phyloP scores from a whole-genome alignment of 2,113 vertebrate species.

The Platycercus adscitus region DNA sequence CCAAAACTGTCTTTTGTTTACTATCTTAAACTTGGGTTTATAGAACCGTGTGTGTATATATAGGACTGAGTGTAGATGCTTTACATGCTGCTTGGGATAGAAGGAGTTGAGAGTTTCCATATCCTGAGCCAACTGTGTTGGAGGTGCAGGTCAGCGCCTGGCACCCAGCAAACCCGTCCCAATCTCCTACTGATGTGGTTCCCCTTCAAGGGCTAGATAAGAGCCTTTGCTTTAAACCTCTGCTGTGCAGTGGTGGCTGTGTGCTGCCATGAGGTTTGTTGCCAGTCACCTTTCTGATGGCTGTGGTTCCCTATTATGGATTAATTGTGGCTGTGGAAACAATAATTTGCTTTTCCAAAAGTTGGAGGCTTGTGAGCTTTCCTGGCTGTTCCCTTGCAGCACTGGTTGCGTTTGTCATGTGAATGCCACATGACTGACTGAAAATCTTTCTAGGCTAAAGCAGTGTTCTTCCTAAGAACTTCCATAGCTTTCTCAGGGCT shows the following conservation, averaged over 20 bases:
- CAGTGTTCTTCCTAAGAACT: background rate
- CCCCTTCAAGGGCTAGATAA: conserved; percentile 17
- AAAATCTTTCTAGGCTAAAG: background rate
- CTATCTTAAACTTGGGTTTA: background rate
- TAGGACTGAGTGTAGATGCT: background rate
- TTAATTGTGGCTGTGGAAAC: background rate
- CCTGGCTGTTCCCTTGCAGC: background rate
- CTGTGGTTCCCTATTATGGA: background rate
- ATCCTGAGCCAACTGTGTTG: background rate
- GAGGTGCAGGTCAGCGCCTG: background rate
- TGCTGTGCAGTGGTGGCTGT: background rate
- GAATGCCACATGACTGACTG: background rate
- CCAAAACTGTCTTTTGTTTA: background rate
- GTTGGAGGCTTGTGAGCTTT: background rate
- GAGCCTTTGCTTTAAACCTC: conserved; percentile 10
- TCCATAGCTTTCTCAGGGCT: background rate
- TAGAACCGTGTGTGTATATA: accelerated
- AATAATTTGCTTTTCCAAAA: background rate
- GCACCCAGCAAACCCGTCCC: background rate
- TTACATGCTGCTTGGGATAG: background rate
- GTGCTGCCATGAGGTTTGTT: background rate
- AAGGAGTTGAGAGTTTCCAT: background rate
- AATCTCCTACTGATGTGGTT: background rate
- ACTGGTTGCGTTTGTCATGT: background rate
- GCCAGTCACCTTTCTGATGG: background rate